Evolutionary conservation across 2,888 invertebrate species (phyloP).

Genomic region (Caenorhabditis parvicauda): DNA sequence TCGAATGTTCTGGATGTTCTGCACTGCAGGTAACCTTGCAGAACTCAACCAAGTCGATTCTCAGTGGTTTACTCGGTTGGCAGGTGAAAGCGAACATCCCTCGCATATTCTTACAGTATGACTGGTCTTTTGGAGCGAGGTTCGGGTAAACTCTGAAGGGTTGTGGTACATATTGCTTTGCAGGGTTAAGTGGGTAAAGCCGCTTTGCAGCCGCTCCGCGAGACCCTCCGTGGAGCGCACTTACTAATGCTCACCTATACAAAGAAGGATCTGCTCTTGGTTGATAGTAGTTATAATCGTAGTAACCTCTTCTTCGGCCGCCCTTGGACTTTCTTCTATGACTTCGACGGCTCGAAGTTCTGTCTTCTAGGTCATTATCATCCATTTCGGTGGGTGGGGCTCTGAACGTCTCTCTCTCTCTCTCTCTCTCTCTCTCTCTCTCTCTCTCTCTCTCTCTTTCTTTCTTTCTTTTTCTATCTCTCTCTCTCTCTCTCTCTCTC

Average conservation of each 20-base stretch:
- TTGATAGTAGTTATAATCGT: constrained; percentile 15
- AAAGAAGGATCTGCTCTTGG: constrained; percentile 7
- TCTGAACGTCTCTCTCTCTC: constrained; percentile 8
- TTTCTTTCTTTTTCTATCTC: too few relatives aligned
- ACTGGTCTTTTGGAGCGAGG: constrained; percentile 30
- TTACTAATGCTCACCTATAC: constrained; percentile 7
- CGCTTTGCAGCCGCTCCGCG: neutral
- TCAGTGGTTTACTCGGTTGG: constrained; percentile 49
- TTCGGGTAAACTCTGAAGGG: constrained; percentile 34
- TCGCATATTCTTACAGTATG: constrained; percentile 44
- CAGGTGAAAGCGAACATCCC: constrained; percentile 51
- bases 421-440: constrained; percentile 2
- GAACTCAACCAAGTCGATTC: constrained; percentile 53
- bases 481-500: constrained; percentile 1
- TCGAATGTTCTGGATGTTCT: neutral
- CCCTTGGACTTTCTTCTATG: neutral
- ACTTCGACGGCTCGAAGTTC: too few relatives aligned
- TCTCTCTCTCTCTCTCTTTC: constrained; percentile 3
- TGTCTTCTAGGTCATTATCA: neutral
- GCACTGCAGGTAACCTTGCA: constrained; percentile 36
- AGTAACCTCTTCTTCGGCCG: constrained; percentile 1
- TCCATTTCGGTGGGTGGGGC: constrained; percentile 16
- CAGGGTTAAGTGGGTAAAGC: neutral
- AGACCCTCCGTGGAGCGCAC: too few relatives aligned
- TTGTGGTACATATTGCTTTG: neutral